phyloP scores from a whole-genome alignment of 2,113 vertebrate species.

The Crypturellus undulatus region DNA sequence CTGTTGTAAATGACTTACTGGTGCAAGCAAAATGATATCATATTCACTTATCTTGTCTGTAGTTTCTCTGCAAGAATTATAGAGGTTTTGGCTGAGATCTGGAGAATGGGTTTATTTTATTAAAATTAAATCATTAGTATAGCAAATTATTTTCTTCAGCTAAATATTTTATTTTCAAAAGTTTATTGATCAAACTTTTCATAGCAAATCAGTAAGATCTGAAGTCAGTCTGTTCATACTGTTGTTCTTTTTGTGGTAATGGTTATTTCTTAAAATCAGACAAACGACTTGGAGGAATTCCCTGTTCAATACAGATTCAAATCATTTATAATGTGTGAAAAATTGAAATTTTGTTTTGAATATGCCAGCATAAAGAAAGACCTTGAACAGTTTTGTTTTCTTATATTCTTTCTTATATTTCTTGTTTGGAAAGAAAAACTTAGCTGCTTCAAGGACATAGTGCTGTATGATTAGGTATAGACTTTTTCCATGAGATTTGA shows the following conservation, averaged over 20 bases:
- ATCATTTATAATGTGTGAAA: background rate
- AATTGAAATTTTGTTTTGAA: background rate
- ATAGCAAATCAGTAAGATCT: background rate
- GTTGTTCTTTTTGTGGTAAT: background rate
- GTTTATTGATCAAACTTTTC: background rate
- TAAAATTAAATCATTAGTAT: background rate
- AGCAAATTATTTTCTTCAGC: background rate
- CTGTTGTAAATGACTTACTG: background rate
- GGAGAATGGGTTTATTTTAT: background rate
- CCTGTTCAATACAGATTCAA: background rate
- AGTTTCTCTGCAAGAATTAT: background rate
- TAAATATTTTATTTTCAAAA: background rate
- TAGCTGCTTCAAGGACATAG: background rate
- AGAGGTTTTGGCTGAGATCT: background rate
- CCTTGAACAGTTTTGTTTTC: background rate
- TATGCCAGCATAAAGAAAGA: background rate
- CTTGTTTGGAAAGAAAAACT: fast-evolving
- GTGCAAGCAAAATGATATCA: background rate
- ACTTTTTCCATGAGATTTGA: background rate
- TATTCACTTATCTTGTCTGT: background rate
- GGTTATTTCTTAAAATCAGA: background rate
- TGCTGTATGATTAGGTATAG: fast-evolving
- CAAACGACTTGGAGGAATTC: background rate
- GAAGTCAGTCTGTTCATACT: background rate
- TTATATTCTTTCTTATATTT: background rate